These are phyloP conservation scores for Amphimedon queenslandica DNA, from an alignment of 37 sponge, comb jelly and placozoan species.

Conservation along the genomic window DNA sequence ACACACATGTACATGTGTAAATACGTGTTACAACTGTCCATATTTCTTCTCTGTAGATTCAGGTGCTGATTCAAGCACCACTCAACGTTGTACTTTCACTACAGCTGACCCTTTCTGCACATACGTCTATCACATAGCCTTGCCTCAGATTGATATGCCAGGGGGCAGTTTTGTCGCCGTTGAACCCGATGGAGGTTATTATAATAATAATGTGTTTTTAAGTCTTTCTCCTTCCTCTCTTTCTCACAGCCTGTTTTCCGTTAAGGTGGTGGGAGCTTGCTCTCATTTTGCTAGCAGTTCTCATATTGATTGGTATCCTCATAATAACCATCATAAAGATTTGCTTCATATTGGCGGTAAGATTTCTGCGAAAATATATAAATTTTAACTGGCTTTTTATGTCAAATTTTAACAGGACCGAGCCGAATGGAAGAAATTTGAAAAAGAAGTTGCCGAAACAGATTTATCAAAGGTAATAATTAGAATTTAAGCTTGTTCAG, in stretches of 20 bases:
- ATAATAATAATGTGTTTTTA: no score
- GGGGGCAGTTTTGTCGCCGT: not conserved
- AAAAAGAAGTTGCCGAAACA: constrained; percentile 32
- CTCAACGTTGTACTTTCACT: not conserved
- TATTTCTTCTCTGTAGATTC: no score
- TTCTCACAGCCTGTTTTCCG: not conserved
- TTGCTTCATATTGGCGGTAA: constrained; percentile 54
- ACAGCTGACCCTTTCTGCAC: not conserved
- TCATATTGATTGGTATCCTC: constrained; percentile 45
- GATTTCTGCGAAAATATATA: no score
- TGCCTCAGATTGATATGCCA: not conserved
- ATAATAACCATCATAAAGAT: constrained; percentile 46
- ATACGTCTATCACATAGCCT: not conserved
- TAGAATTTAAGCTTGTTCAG: no score
- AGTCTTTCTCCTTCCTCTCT: no score
- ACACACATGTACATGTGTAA: no score
- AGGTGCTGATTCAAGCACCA: not conserved
- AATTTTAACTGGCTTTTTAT: not conserved
- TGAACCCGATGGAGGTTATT: no score
- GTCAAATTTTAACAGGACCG: constrained; percentile 26
- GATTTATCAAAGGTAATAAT: constrained; percentile 73
- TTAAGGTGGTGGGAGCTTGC: constrained; percentile 28
- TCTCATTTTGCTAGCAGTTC: constrained; percentile 19
- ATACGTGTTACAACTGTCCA: no score
- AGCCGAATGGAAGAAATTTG: constrained; percentile 36